Base-by-base conservation (phyloP, 2,113 vertebrate genomes). In the Hippocampus zosterae region DNA sequence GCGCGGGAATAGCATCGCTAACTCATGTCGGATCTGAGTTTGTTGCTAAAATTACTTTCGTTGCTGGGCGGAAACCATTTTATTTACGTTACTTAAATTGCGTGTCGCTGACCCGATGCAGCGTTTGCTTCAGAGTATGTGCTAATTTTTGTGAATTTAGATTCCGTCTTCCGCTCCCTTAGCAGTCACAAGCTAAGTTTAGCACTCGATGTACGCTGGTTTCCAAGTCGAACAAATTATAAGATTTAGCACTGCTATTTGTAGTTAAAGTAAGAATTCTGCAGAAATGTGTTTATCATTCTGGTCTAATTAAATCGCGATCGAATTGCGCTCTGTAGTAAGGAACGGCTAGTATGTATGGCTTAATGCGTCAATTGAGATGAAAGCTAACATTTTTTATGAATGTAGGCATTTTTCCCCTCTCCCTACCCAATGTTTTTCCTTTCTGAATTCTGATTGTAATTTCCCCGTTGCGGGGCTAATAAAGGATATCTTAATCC, bases 1-100 rank as follows among this genome's bases (percentile, higher is more conserved):
- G 88, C 87, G 88, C 88, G 88, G 87, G 87, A 90, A 83, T 79
- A 75, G 55, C 70, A 52, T 33, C 11, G 78, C 67, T 73, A 75
- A 71, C 37, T 25, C 42, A 46, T 3, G 19, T 46, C 8, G 42
- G 12, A 1, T 15, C 27, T 8, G 3, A 46, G 13, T 46, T 46
- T 8, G 7, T 16, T 65, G 23, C 42, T 9, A 15, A 65, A 8
- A 27, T 12, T 2, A 2, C 4, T 1, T 37, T 19, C 1, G 1
- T 37, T 4, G 8, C 1, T 0, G 3, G 12, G 1, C 1, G 0
- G 6, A 1, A 12, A 6, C 1, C 3, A 3, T 0, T 0, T 1
- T 2, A 7, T 3, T 64, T 11, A 15, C 1, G 1, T 0, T 19
- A 2, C 1, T 0, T 1, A 5, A 13, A 18, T 41, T 40, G 18